Evolutionary conservation across 2,797 vertebrate species (phyloP).

Genomic region (Hydrophis major): DNA sequence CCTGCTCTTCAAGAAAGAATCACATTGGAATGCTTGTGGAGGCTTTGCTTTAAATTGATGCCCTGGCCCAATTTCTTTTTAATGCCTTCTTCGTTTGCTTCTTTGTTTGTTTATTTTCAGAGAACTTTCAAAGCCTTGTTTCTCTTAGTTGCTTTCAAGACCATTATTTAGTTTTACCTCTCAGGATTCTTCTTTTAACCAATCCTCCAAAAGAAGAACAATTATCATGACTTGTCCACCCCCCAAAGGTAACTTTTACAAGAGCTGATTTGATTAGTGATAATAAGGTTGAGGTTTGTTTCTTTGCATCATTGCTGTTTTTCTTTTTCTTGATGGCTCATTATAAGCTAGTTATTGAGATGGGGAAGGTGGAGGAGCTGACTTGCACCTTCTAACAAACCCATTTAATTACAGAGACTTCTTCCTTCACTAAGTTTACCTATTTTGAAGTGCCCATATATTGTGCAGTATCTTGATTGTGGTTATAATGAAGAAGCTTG

Average conservation of each 20-base stretch:
- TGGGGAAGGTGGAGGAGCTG: neutral
- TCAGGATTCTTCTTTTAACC: neutral
- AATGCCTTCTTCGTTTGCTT: neutral
- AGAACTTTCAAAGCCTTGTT: neutral
- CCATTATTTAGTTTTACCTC: neutral
- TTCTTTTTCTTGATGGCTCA: neutral
- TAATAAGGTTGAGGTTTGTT: neutral
- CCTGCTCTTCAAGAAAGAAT: neutral
- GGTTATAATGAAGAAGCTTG: neutral
- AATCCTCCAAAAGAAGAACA: neutral
- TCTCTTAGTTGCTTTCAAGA: neutral
- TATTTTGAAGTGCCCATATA: neutral
- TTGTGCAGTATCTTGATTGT: neutral
- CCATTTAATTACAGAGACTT: fast-evolving
- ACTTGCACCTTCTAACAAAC: neutral
- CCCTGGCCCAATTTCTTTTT: neutral
- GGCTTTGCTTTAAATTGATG: neutral
- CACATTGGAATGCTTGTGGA: neutral
- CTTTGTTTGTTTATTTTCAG: neutral
- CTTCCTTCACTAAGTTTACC: neutral
- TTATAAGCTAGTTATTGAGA: neutral
- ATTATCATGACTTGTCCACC: neutral
- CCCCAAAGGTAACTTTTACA: neutral
- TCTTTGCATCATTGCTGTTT: neutral
- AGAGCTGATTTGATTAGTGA: neutral